Conservation (phyloP, 2,113 vertebrate species). For the Tyrannus savana region DNA sequence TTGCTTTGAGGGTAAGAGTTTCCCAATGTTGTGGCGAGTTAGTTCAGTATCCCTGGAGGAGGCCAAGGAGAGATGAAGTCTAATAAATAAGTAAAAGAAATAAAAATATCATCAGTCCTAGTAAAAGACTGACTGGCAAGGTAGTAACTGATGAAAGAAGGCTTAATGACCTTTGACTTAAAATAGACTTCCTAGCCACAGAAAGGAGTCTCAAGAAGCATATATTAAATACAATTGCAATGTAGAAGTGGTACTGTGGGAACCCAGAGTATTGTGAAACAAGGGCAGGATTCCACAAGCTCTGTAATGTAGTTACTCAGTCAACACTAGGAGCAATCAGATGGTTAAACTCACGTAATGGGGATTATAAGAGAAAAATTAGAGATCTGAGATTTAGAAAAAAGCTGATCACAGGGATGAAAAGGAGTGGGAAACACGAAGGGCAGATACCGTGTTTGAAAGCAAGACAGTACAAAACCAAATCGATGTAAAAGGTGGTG, state of each 20-base stretch:
- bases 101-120: background rate
- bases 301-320: background rate
- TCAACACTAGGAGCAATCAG: background rate
- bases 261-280: background rate
- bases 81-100: background rate
- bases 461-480: background rate
- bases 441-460: background rate
- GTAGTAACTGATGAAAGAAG: background rate
- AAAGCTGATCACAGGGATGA: background rate
- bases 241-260: background rate
- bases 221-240: background rate
- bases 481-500: background rate
- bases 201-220: background rate
- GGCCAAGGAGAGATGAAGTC: background rate
- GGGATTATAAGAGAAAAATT: background rate
- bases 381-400: background rate
- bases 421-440: background rate
- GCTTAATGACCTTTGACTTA: background rate
- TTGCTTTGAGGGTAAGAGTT: background rate
- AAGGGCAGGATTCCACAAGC: constrained; percentile 3
- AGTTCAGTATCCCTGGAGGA: background rate
- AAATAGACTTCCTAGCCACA: background rate
- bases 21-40: background rate
- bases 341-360: background rate
- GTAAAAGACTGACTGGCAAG: background rate